These are phyloP conservation scores for Pseudolycoriella hygida DNA, from an alignment of 2,888 invertebrate genomes.

Conservation along the genomic window DNA sequence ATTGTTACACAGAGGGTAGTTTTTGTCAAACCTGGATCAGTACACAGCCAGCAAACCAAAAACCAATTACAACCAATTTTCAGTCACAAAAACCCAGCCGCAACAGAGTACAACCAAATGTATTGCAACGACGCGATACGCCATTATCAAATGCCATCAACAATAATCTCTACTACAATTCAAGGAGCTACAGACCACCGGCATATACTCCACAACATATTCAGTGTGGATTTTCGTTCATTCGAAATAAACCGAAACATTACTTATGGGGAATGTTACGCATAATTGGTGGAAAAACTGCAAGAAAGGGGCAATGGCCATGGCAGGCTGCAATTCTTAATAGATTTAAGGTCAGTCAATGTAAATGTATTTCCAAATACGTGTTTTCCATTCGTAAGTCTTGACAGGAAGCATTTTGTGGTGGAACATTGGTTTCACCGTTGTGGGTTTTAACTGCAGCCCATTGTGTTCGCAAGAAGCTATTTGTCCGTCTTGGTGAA, in stretches of 20 bases:
- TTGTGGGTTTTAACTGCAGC: constrained; percentile 78
- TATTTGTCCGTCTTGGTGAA: constrained; percentile 71
- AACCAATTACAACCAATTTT: background rate
- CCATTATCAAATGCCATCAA: constrained; percentile 9
- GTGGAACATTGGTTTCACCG: constrained; percentile 65
- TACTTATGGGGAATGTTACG: constrained; percentile 43
- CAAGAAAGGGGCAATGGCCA: constrained; percentile 73
- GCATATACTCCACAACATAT: constrained; percentile 30
- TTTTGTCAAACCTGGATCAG: constrained; percentile 58
- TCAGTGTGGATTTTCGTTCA: constrained; percentile 23
- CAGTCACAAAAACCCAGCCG: constrained; percentile 6
- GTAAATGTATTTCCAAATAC: too few species aligned
- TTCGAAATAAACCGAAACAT: constrained; percentile 18
- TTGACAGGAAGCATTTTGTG: constrained; percentile 67
- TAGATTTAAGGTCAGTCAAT: constrained; percentile 56
- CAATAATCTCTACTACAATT: constrained; percentile 31
- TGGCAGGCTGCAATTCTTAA: constrained; percentile 90
- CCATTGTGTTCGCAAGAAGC: constrained; percentile 61
- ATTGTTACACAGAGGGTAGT: constrained; percentile 67
- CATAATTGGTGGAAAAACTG: constrained; percentile 74
- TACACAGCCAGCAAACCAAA: constrained; percentile 15
- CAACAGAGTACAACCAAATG: constrained; percentile 14
- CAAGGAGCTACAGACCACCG: constrained; percentile 23
- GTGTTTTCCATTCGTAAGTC: too few species aligned
- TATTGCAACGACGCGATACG: constrained; percentile 31